phyloP scores from a whole-genome alignment of 53 echinoderm and acorn worm genomes.

The Astropecten irregularis region DNA sequence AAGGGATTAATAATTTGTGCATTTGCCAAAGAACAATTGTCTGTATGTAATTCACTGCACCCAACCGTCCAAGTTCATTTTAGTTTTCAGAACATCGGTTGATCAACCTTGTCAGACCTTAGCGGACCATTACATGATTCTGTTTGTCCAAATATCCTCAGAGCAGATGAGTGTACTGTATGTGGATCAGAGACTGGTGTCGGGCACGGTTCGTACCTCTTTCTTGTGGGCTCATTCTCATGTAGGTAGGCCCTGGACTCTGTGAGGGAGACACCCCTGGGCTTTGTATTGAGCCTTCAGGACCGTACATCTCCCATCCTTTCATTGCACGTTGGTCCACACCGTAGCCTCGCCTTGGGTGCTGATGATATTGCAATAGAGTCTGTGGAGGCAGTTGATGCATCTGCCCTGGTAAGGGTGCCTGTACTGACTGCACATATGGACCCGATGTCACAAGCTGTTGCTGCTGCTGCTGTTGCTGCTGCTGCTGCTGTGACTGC shows the following conservation, averaged over 20 bases:
- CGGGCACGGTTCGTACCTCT: too few species aligned
- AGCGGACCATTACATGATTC: too few species aligned
- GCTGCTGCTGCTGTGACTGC: conserved; percentile 20
- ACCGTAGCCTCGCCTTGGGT: conserved; percentile 32
- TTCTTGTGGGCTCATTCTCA: conserved; percentile 71
- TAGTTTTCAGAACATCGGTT: too few species aligned
- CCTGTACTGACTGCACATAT: conserved; percentile 72
- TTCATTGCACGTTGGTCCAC: conserved; percentile 61
- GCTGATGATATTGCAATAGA: conserved; percentile 48
- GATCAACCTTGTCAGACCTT: too few species aligned
- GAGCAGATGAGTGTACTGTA: too few species aligned
- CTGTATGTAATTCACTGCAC: too few species aligned
- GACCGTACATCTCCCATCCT: conserved; percentile 64
- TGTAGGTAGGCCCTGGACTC: conserved; percentile 77
- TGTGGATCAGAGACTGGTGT: too few species aligned
- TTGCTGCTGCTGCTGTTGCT: conserved; percentile 45
- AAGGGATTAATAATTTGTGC: too few species aligned
- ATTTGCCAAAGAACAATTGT: too few species aligned
- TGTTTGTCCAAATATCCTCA: too few species aligned
- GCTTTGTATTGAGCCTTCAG: conserved; percentile 64
- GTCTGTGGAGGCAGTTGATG: conserved; percentile 41
- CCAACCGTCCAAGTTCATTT: too few species aligned
- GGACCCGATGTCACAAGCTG: conserved; percentile 66
- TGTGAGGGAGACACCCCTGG: conserved; percentile 82
- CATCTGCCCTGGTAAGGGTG: conserved; percentile 16